A percentile compares a stretch with the other conserved stretches of the same genome.
Evolutionary conservation across 2,797 vertebrate species (phyloP).

Genomic region (Ptychobarbus kaznakovi): DNA sequence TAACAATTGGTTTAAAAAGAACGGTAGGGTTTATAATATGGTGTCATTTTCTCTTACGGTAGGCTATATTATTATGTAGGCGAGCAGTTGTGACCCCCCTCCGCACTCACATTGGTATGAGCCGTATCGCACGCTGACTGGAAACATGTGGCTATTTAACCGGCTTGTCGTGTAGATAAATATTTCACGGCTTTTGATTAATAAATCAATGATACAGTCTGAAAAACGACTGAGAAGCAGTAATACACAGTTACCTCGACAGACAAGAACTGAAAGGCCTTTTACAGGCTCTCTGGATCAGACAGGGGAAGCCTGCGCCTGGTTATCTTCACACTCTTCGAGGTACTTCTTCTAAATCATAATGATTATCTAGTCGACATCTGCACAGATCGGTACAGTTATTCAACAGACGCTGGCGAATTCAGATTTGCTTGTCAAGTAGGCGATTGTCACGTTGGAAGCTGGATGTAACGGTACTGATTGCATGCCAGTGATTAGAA

Average conservation of each 20-base stretch:
- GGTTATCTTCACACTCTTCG: background rate
- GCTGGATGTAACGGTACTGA: background rate
- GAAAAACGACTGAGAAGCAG: background rate
- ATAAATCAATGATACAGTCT: background rate
- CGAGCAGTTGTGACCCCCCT: background rate
- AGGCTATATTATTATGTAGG: background rate
- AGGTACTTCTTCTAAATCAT: background rate
- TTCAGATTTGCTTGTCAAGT: background rate
- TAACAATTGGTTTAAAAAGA: background rate
- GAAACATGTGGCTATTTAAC: conserved; percentile 37
- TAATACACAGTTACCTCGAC: background rate
- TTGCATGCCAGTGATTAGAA: background rate
- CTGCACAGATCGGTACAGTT: background rate
- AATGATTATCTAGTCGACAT: background rate
- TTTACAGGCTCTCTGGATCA: background rate
- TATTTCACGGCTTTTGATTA: background rate
- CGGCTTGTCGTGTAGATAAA: conserved; percentile 3
- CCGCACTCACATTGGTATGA: conserved; percentile 11
- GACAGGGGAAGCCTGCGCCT: conserved; percentile 29
- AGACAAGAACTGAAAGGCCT: conserved; percentile 8
- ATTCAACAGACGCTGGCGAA: background rate
- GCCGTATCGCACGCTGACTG: conserved; percentile 26
- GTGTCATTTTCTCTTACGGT: background rate
- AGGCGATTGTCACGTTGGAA: conserved; percentile 6
- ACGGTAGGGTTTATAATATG: too few relatives aligned